Percentiles rank a stretch among this genome's conserved stretches.
phyloP scores from a whole-genome alignment of 2,888 invertebrate genomes.

The Drosophila anceps region DNA sequence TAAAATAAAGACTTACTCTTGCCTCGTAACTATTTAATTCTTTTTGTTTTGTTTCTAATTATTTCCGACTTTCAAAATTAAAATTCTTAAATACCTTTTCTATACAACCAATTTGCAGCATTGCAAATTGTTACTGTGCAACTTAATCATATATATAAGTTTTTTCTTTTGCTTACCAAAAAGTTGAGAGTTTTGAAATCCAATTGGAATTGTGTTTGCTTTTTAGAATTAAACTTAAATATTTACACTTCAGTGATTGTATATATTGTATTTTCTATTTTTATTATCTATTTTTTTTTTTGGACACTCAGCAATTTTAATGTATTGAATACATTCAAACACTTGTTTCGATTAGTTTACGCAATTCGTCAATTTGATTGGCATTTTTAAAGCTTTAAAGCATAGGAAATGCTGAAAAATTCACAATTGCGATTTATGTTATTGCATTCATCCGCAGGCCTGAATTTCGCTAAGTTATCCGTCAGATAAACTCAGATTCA shows the following conservation, averaged over 20 bases:
- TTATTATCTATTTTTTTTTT: conserved; percentile 44
- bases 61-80: not conserved
- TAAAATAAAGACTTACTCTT: not conserved
- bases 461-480: conserved; percentile 26
- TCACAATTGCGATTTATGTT: conserved; percentile 6
- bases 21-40: not conserved
- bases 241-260: conserved; percentile 45
- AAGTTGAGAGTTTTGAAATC: conserved; percentile 41
- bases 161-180: conserved; percentile 49
- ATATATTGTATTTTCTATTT: conserved; percentile 56
- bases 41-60: not conserved
- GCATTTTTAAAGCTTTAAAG: conserved; percentile 33
- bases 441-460: conserved; percentile 42
- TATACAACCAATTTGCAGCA: not conserved
- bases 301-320: conserved; percentile 36
- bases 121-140: not conserved
- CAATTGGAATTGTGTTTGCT: conserved; percentile 29
- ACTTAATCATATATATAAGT: not conserved
- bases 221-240: conserved; percentile 4
- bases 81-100: not conserved
- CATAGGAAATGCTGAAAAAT: not conserved
- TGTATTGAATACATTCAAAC: conserved; percentile 44
- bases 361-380: conserved; percentile 46
- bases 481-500: conserved; percentile 7
- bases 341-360: conserved; percentile 47